Conservation (phyloP, 2,888 invertebrate species). For the Drosophila villosipedis region DNA sequence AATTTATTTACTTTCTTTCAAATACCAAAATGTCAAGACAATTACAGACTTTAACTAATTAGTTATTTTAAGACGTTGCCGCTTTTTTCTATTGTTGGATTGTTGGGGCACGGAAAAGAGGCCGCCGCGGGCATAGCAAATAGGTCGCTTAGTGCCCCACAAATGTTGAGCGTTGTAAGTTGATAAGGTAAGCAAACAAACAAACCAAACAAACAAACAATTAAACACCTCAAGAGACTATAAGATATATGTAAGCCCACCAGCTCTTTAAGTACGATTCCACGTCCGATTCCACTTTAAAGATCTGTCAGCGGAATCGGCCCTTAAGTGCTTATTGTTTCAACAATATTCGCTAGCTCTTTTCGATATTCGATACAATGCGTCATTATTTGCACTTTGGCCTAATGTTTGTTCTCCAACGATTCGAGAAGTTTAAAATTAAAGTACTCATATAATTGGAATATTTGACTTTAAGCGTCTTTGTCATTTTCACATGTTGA, state of each 20-base stretch:
- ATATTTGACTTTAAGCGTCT: neutral
- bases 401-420: neutral
- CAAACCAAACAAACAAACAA: constrained; percentile 11
- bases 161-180: neutral
- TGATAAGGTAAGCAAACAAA: constrained; percentile 17
- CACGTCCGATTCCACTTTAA: constrained; percentile 5
- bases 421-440: neutral
- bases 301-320: constrained; percentile 18
- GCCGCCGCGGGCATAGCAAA: constrained; percentile 1
- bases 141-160: constrained; percentile 8
- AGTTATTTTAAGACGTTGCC: neutral
- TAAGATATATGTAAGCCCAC: neutral
- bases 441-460: no score
- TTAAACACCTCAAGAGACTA: constrained; percentile 7
- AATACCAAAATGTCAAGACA: neutral
- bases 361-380: constrained; percentile 7
- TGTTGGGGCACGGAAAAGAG: neutral
- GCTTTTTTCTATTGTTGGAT: neutral
- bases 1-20: neutral
- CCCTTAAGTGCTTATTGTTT: constrained; percentile 23
- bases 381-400: constrained; percentile 1
- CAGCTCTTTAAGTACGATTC: constrained; percentile 7
- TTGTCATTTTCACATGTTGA: neutral
- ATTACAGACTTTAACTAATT: constrained; percentile 1
- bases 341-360: neutral